Percentiles rank a stretch among this genome's conserved stretches.
Evolutionary conservation across 2,113 vertebrate genomes (phyloP).

Genomic region (Epinephelus moara): DNA sequence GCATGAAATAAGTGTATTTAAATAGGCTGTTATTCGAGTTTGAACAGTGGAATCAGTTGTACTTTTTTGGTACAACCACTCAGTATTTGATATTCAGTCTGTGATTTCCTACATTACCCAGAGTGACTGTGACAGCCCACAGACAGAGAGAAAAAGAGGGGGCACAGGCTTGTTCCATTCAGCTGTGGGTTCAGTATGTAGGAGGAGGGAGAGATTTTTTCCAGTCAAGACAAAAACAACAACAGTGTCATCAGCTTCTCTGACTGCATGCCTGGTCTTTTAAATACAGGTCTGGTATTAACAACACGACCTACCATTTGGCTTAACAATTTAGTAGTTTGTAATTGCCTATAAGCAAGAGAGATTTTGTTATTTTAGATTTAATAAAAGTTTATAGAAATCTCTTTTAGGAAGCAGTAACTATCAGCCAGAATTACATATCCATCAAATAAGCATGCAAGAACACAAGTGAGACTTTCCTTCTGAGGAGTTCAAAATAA

Average conservation of each 20-base stretch:
- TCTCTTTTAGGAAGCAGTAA: background rate
- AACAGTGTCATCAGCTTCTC: background rate
- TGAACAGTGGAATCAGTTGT: background rate
- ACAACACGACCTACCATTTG: background rate
- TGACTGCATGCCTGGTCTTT: too few relatives aligned
- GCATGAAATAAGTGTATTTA: background rate
- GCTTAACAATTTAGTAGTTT: background rate
- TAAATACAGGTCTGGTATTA: too few relatives aligned
- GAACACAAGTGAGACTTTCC: background rate
- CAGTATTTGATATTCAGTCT: slow-evolving; percentile 15
- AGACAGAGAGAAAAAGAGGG: slow-evolving; percentile 28
- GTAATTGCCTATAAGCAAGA: too few relatives aligned
- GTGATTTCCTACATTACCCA: slow-evolving; percentile 46
- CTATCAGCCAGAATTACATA: background rate
- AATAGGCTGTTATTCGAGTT: background rate
- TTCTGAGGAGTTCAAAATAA: background rate
- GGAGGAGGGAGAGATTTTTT: slow-evolving; percentile 50
- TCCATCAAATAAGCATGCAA: background rate
- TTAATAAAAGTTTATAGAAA: background rate
- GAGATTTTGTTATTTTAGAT: background rate
- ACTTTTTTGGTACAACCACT: slow-evolving; percentile 1
- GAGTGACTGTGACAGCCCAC: slow-evolving; percentile 25
- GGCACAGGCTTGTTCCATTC: slow-evolving; percentile 49
- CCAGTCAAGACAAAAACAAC: slow-evolving; percentile 29
- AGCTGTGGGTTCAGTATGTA: slow-evolving; percentile 46